Evolutionary conservation across 2,113 vertebrate genomes (phyloP), one percentile per base, ranked within the genome.

Genomic region (Hiodon tergisus): DNA sequence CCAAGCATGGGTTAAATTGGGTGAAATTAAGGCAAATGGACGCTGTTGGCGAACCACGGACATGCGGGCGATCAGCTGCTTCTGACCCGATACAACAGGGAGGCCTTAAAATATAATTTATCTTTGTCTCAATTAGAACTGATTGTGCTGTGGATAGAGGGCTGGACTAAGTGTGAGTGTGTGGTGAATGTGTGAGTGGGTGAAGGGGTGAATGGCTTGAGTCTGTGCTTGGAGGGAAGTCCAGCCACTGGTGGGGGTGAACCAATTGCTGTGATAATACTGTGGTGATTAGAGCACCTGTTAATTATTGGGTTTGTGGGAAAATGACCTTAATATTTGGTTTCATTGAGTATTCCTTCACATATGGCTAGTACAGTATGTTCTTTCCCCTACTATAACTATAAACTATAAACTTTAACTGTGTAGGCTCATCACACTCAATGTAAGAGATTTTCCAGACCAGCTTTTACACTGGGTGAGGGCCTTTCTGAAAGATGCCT

Each of bases 1-100:
- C 93, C 91, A 95, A 95, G 91, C 93, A 93, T 92, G 94, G 93
- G 93, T 95, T 95, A 95, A 95, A 96, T 95, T 95, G 95, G 93
- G 93, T 93, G 92, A 94, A 95, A 95, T 95, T 94, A 95, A 97
- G 94, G 94, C 90, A 96, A 95, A 96, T 97, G 92, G 58, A 72
- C 59, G 47, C 90, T 81, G 90, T 89, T 91, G 93, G 91, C 90
- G 91, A 94, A 94, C 93, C 54, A 59, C 9, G n/a, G 17, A 11
- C 3, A 50, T 2, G 55, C n/a, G 91, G 90, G 90, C 90, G 92
- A 94, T 95, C 92, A 93, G 92, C 94, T 93, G 83, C 83, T 78
- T 14, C 51, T 71, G 75, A 70, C 75, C 75, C 80, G 73, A 76
- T 4, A 9, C 7, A 53, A 14, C 51, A 4, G 46, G 4, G 3